phyloP scores from a whole-genome alignment of 2,113 vertebrate species.

The Petromus typicus region DNA sequence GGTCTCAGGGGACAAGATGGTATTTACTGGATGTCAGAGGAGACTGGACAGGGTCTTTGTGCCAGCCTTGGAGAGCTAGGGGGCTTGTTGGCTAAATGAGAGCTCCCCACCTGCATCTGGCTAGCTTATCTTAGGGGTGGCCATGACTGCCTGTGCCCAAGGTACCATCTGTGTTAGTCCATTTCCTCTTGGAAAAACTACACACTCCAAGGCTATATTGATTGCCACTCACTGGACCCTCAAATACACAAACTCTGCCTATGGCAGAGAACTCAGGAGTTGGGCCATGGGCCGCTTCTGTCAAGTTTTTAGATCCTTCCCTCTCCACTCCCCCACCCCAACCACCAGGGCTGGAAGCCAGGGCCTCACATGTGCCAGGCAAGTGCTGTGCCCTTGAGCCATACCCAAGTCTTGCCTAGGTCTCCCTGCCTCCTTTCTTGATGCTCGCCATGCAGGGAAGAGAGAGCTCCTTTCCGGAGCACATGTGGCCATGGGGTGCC shows the following conservation, averaged over 20 bases:
- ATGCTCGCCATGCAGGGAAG: neutral
- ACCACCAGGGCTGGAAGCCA: neutral
- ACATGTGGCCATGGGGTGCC: neutral
- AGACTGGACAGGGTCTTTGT: neutral
- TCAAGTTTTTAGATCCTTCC: neutral
- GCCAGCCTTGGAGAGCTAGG: neutral
- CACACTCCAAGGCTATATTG: neutral
- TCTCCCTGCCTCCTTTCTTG: neutral
- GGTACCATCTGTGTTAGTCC: neutral
- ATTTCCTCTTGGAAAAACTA: neutral
- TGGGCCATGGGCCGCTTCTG: neutral
- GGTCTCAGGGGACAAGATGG: neutral
- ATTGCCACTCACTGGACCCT: accelerated
- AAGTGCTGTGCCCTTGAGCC: neutral
- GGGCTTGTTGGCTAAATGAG: neutral
- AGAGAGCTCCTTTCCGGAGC: neutral
- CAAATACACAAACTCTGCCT: neutral
- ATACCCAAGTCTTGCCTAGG: accelerated
- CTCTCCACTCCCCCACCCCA: neutral
- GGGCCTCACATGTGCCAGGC: neutral
- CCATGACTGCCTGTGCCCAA: neutral
- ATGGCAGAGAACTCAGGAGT: neutral
- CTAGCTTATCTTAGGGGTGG: neutral
- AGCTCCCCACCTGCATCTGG: neutral
- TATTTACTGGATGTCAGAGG: neutral